phyloP scores from a whole-genome alignment of 2,797 vertebrate species.

The Hoplostethus mediterraneus region DNA sequence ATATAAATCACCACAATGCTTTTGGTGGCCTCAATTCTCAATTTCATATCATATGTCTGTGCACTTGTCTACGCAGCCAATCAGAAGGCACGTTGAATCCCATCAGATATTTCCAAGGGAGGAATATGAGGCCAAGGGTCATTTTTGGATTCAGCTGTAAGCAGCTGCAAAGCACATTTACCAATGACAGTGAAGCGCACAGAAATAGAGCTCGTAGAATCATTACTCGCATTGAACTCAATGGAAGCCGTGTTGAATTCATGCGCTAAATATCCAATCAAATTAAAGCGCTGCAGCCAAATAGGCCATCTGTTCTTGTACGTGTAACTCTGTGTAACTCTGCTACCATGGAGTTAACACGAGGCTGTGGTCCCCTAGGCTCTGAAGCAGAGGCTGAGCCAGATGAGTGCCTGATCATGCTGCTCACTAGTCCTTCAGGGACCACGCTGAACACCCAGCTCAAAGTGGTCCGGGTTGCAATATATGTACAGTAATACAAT shows the following conservation, averaged over 20 bases:
- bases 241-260: conserved; percentile 29
- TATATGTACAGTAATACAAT: conserved; percentile 23
- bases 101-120: conserved; percentile 16
- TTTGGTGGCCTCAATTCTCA: conserved; percentile 31
- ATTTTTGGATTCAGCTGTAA: conserved; percentile 21
- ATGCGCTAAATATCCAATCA: too few species aligned
- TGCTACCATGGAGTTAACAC: conserved; percentile 33
- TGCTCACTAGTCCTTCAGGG: conserved; percentile 39
- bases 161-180: conserved; percentile 31
- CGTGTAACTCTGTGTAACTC: conserved; percentile 44
- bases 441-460: conserved; percentile 40
- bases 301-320: conserved; percentile 61
- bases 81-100: conserved; percentile 14
- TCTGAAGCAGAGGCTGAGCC: conserved; percentile 55
- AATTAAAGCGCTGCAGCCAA: conserved; percentile 21
- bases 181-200: conserved; percentile 33
- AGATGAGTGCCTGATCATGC: conserved; percentile 63
- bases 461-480: conserved; percentile 44
- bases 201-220: conserved; percentile 27
- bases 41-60: conserved; percentile 14
- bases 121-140: conserved; percentile 20
- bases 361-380: conserved; percentile 51
- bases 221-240: conserved; percentile 25
- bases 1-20: not conserved
- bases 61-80: not conserved